Percentiles rank a stretch among this genome's conserved stretches.
Evolutionary conservation across 2,797 vertebrate species (phyloP).

Genomic region (Clamator glandarius): DNA sequence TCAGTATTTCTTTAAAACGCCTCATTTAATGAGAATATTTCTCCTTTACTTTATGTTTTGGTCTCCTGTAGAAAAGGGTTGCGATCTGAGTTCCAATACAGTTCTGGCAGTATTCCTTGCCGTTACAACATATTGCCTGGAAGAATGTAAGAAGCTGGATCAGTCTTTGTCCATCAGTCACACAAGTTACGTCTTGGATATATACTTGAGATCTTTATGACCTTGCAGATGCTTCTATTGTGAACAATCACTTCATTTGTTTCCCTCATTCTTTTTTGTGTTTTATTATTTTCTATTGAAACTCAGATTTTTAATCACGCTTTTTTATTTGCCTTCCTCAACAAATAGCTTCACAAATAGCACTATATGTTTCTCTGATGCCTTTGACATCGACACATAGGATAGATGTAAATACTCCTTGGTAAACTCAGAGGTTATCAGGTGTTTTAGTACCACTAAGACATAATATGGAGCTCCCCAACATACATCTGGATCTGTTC

Average conservation of each 20-base stretch:
- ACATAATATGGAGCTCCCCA: background rate
- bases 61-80: background rate
- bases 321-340: background rate
- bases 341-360: background rate
- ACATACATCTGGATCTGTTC: conserved; percentile 22
- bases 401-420: background rate
- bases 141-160: conserved; percentile 19
- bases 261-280: background rate
- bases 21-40: background rate
- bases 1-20: background rate
- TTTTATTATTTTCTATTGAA: background rate
- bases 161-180: background rate
- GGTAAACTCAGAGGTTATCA: background rate
- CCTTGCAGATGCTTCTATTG: conserved; percentile 7
- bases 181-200: background rate
- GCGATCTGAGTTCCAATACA: background rate
- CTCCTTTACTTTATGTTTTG: background rate
- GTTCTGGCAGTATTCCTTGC: background rate
- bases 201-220: background rate
- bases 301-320: background rate
- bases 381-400: background rate
- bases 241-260: background rate
- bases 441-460: background rate
- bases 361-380: background rate
- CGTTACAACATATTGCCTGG: background rate